phyloP scores from a whole-genome alignment of 2,888 invertebrate species.

The Catonia carolina region DNA sequence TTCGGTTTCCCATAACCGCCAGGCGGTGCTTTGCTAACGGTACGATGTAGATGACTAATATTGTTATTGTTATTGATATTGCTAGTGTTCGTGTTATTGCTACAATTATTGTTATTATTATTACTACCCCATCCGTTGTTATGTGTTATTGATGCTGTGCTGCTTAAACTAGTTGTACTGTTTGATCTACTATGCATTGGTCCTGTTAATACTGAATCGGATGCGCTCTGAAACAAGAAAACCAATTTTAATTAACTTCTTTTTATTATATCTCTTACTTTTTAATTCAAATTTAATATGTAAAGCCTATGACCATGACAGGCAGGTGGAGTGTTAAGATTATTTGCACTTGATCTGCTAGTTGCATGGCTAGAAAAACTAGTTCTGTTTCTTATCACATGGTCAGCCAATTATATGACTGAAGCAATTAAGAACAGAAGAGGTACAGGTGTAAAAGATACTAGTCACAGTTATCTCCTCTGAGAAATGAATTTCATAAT shows the following conservation, averaged over 20 bases:
- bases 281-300: no score
- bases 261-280: no score
- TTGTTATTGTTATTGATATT: conserved; percentile 39
- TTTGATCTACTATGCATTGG: conserved; percentile 21
- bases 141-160: not conserved
- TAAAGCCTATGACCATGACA: no score
- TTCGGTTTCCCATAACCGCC: conserved; percentile 56
- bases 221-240: conserved; percentile 39
- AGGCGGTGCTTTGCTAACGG: conserved; percentile 18
- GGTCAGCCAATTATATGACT: no score
- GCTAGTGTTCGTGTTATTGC: conserved; percentile 45
- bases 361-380: no score
- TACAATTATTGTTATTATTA: conserved; percentile 31
- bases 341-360: no score
- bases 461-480: no score
- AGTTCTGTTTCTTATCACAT: no score
- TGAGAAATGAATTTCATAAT: no score
- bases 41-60: conserved; percentile 42
- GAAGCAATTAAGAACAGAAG: no score
- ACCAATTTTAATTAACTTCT: conserved; percentile 38
- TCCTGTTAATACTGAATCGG: conserved; percentile 29
- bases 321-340: no score
- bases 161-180: conserved; percentile 22
- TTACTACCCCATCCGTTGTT: conserved; percentile 6
- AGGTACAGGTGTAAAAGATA: no score